Percentiles rank a stretch among this genome's conserved stretches.
Conservation (phyloP, 2,797 vertebrate genomes). For the Erethizon dorsatum region DNA sequence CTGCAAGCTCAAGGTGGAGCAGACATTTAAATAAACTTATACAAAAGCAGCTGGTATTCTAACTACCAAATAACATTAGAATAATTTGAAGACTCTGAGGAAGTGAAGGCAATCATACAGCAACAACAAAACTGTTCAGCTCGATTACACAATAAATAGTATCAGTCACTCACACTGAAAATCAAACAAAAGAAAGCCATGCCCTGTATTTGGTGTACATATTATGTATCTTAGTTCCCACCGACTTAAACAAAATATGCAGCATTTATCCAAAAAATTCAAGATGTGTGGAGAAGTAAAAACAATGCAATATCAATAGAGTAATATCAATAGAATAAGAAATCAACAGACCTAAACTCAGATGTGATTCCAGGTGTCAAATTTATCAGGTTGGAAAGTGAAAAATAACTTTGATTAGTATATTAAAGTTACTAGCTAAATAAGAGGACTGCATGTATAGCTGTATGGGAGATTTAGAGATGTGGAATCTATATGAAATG, state of each 20-base stretch:
- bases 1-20: neutral
- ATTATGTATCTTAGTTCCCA: neutral
- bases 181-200: neutral
- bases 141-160: neutral
- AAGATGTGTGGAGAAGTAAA: neutral
- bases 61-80: neutral
- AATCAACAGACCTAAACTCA: neutral
- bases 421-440: neutral
- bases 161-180: neutral
- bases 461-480: conserved; percentile 14
- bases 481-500: neutral
- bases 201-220: neutral
- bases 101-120: neutral
- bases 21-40: neutral
- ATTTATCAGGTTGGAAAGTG: neutral
- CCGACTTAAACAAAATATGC: neutral
- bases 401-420: neutral
- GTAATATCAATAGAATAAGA: neutral
- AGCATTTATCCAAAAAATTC: neutral
- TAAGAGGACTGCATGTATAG: neutral
- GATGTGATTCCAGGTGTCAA: neutral
- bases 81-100: neutral
- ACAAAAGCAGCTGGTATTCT: neutral
- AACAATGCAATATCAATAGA: neutral
- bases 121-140: neutral